Conservation (phyloP, 2,888 invertebrate genomes). For the Alitta virens region DNA sequence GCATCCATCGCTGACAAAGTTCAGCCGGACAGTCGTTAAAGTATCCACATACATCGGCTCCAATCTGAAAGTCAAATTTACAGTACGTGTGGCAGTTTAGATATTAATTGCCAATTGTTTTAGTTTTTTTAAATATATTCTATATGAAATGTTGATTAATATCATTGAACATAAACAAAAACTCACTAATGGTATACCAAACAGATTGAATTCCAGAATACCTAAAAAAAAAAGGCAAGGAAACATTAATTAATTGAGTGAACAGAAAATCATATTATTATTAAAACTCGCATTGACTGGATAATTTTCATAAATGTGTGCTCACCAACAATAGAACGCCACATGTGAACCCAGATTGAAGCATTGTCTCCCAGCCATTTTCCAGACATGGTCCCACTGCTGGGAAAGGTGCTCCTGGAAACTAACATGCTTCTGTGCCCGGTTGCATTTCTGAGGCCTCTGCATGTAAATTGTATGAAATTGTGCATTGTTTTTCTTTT, state of each 20-base stretch:
- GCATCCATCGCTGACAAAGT: constrained; percentile 32
- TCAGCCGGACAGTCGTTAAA: constrained; percentile 24
- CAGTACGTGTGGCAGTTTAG: too few relatives aligned
- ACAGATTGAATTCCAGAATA: constrained; percentile 71
- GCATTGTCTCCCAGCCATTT: constrained; percentile 61
- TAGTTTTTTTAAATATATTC: too few relatives aligned
- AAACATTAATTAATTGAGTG: too few relatives aligned
- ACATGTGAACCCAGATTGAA: constrained; percentile 65
- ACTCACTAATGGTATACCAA: constrained; percentile 72
- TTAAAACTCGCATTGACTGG: too few relatives aligned
- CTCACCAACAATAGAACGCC: constrained; percentile 66
- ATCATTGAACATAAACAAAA: too few relatives aligned
- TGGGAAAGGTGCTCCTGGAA: constrained; percentile 56
- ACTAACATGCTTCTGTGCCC: constrained; percentile 62
- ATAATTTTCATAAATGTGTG: too few relatives aligned
- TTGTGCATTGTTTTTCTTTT: too few relatives aligned
- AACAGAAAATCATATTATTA: too few relatives aligned
- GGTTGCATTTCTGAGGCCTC: constrained; percentile 19
- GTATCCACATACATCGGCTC: constrained; percentile 34
- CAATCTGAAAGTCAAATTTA: too few relatives aligned
- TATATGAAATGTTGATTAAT: too few relatives aligned
- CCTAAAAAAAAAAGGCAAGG: constrained; percentile 27
- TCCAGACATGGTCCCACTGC: constrained; percentile 45
- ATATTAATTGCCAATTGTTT: too few relatives aligned
- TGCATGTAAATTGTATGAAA: background rate